Evolutionary conservation across 1,140 invertebrate species (phyloP).

Genomic region (Neodiprion virginianus): DNA sequence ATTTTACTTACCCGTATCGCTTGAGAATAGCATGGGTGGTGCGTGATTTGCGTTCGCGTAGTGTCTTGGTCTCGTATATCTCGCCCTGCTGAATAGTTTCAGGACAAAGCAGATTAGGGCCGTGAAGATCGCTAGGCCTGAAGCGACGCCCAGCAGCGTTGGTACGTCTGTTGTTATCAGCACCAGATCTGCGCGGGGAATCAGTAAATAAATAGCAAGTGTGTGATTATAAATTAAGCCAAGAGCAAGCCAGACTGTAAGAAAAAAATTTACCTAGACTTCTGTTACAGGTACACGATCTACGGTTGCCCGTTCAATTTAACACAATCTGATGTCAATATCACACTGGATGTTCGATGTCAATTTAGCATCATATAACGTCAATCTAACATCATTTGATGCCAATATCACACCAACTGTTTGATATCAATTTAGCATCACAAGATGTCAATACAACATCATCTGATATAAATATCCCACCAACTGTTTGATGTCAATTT

Average conservation of each 20-base stretch:
- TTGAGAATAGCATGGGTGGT: slow-evolving; percentile 82
- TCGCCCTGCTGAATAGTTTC: slow-evolving; percentile 75
- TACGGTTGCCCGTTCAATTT: slow-evolving; percentile 1
- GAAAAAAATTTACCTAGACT: slow-evolving; percentile 3
- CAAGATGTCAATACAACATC: too few species aligned
- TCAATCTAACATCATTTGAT: too few species aligned
- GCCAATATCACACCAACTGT: too few species aligned
- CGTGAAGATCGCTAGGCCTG: slow-evolving; percentile 82
- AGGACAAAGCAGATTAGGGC: slow-evolving; percentile 86
- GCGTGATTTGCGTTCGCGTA: slow-evolving; percentile 82
- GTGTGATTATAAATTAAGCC: background rate
- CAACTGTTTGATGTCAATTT: too few species aligned
- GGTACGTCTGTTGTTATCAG: slow-evolving; percentile 82
- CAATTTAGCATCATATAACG: too few species aligned
- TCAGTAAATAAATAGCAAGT: slow-evolving; percentile 25
- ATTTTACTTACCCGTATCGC: slow-evolving; percentile 71
- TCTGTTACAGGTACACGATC: background rate
- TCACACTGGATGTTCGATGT: too few species aligned
- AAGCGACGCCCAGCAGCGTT: slow-evolving; percentile 79
- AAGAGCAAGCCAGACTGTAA: background rate
- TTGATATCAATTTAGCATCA: too few species aligned
- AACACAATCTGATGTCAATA: background rate
- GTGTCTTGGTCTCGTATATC: slow-evolving; percentile 75
- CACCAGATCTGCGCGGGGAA: slow-evolving; percentile 71
- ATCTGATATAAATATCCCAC: too few species aligned